These are phyloP conservation scores for Nilaparvata lugens DNA, from an alignment of 1,140 invertebrate genomes.

Conservation along the genomic window DNA sequence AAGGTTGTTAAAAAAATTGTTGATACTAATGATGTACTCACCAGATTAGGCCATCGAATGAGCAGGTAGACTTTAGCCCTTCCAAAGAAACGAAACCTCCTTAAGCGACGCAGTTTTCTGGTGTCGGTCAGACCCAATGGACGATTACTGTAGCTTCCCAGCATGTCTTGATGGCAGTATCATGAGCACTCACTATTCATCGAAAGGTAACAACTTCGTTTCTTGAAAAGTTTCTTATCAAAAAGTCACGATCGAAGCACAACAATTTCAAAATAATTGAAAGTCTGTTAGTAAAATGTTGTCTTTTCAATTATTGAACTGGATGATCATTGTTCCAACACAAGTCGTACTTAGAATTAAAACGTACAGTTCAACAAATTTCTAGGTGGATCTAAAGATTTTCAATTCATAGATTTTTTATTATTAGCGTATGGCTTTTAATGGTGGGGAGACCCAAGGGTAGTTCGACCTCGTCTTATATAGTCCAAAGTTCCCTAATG, in stretches of 20 bases:
- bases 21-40: slow-evolving; percentile 30
- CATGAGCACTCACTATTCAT: background rate
- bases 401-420: too few relatives aligned
- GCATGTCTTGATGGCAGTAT: background rate
- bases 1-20: too few relatives aligned
- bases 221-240: background rate
- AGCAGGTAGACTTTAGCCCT: slow-evolving; percentile 52
- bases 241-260: background rate
- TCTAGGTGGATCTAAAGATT: too few relatives aligned
- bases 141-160: slow-evolving; percentile 22
- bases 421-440: too few relatives aligned
- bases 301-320: background rate
- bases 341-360: too few relatives aligned
- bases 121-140: slow-evolving; percentile 42
- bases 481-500: too few relatives aligned
- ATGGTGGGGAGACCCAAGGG: too few relatives aligned
- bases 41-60: slow-evolving; percentile 50
- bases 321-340: too few relatives aligned
- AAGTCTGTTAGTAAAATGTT: background rate
- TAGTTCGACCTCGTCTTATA: too few relatives aligned
- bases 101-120: slow-evolving; percentile 43
- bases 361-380: too few relatives aligned
- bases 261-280: background rate
- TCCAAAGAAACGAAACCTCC: slow-evolving; percentile 50
- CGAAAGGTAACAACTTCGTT: background rate